Conservation (phyloP, 1,140 invertebrate species). For the Bombus cullumanus region DNA sequence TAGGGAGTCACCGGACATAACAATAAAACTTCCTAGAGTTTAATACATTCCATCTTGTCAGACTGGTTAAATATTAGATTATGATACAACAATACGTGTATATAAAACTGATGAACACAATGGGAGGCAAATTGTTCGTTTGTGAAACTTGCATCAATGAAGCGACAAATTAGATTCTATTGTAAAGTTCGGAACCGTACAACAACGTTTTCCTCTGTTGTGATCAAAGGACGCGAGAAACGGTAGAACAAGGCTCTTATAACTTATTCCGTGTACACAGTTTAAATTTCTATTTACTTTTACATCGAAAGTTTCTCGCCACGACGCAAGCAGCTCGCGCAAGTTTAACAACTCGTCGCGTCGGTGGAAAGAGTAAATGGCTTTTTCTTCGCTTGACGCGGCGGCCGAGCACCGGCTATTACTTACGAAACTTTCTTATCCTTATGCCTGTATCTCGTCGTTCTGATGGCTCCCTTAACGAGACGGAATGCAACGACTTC, state of each 20-base stretch:
- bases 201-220: neutral
- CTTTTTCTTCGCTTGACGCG: slow-evolving; percentile 51
- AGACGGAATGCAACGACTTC: slow-evolving; percentile 31
- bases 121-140: neutral
- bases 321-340: slow-evolving; percentile 38
- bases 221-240: slow-evolving; percentile 22
- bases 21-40: neutral
- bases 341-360: slow-evolving; percentile 34
- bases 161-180: neutral
- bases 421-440: slow-evolving; percentile 58
- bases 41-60: neutral
- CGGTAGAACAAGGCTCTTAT: slow-evolving; percentile 23
- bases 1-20: too few species aligned
- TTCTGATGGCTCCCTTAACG: slow-evolving; percentile 36
- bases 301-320: slow-evolving; percentile 50
- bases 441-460: slow-evolving; percentile 34
- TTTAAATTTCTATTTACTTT: slow-evolving; percentile 70
- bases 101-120: neutral
- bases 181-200: neutral
- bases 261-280: slow-evolving; percentile 52
- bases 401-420: slow-evolving; percentile 55
- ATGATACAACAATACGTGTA: neutral
- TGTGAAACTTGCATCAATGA: neutral
- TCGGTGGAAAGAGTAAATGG: slow-evolving; percentile 54
- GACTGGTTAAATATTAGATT: neutral